Evolutionary conservation across 1,140 invertebrate species (phyloP).

Genomic region (Sarcophaga peregrina): DNA sequence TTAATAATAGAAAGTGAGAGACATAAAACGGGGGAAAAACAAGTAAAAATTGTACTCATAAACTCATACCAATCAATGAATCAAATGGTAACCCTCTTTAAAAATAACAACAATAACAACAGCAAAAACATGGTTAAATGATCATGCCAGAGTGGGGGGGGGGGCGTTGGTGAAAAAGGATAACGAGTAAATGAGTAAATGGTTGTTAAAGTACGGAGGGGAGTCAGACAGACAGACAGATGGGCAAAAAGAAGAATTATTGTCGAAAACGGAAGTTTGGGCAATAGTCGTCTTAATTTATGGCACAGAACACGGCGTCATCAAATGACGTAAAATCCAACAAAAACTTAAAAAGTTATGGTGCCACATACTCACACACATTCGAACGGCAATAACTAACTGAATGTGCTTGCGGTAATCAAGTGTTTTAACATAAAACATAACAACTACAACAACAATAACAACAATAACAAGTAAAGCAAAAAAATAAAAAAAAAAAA

Average conservation of each 20-base stretch:
- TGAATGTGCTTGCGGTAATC: not conserved
- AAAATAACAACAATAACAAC: not conserved
- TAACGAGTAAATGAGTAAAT: no score
- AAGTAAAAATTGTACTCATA: no score
- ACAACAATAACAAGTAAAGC: not conserved
- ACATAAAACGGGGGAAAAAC: no score
- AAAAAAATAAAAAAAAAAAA: not conserved
- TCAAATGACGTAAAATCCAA: not conserved
- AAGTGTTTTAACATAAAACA: not conserved
- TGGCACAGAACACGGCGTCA: not conserved
- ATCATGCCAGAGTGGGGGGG: not conserved
- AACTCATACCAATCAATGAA: not conserved
- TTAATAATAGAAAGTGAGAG: no score
- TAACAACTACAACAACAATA: not conserved
- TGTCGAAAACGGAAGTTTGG: not conserved
- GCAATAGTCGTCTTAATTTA: not conserved
- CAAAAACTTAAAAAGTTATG: constrained; percentile 11
- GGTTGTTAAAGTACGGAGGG: no score
- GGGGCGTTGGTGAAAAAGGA: no score
- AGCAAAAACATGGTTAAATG: not conserved
- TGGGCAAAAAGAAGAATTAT: not conserved
- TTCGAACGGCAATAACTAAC: not conserved
- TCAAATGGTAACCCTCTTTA: not conserved
- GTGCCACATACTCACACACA: not conserved
- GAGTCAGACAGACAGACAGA: not conserved